These are phyloP conservation scores for Toxonevra muliebris DNA, from an alignment of 2,888 invertebrate species.

Conservation along the genomic window DNA sequence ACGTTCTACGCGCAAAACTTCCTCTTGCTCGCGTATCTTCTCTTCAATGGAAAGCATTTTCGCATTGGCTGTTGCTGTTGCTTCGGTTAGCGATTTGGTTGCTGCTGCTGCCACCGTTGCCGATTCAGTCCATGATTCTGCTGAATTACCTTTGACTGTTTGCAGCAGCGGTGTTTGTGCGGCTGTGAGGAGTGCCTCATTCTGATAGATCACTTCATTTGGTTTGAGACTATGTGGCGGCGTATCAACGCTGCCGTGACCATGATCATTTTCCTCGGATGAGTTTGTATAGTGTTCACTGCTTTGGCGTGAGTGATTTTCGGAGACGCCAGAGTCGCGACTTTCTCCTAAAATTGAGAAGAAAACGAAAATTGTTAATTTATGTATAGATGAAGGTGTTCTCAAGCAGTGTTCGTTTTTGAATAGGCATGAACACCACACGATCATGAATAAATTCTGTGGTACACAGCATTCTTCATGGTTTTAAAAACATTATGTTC, in stretches of 20 bases:
- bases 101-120: conserved; percentile 59
- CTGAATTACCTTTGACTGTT: conserved; percentile 57
- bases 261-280: conserved; percentile 74
- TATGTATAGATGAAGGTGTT: conserved; percentile 17
- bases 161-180: conserved; percentile 55
- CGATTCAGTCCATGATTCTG: conserved; percentile 60
- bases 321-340: conserved; percentile 81
- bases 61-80: conserved; percentile 62
- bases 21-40: conserved; percentile 75
- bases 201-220: conserved; percentile 53
- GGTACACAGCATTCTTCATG: no score
- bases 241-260: conserved; percentile 69
- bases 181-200: conserved; percentile 49
- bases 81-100: conserved; percentile 65
- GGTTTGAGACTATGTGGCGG: conserved; percentile 43
- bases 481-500: no score
- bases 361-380: conserved; percentile 36
- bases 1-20: conserved; percentile 80
- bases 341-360: conserved; percentile 69
- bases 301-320: conserved; percentile 81
- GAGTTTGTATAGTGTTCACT: conserved; percentile 81
- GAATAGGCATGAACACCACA: no score
- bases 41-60: conserved; percentile 73
- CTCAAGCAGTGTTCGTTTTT: no score
- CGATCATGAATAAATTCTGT: no score